Base-by-base conservation (phyloP, 2,797 vertebrate genomes). In the Mallotus villosus region DNA sequence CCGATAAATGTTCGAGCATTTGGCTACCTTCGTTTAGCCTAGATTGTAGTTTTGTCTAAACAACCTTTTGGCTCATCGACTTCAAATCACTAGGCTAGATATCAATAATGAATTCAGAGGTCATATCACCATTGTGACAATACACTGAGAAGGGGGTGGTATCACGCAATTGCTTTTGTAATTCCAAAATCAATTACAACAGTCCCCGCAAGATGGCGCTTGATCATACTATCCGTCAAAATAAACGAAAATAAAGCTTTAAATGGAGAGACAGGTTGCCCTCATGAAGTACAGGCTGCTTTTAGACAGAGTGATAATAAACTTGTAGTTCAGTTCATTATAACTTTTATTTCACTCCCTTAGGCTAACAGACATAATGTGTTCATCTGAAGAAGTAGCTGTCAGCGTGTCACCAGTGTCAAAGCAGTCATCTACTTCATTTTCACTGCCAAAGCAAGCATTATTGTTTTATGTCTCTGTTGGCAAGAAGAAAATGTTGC, bases 361-460 rank as follows among this genome's bases (percentile, higher is more conserved):
- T 53, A n/a, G 46, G 32, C 57, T 65, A 63, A 68, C 1, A 8
- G 22, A 57, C 37, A 53, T 27, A 41, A 32, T 71, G 14, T 82
- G 74, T 67, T 61, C 73, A 0, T 87, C 80, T 74, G 89, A 62
- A 76, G 70, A 81, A 76, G 12, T 68, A 80, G 19, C 74, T 83
- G 22, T 76, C 73, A 37, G 63, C 79, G 84, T 80, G 11, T 79
- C 82, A 74, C 73, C 53, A 57, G 17, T 46, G 64, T 71, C 34
- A 41, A n/a, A 57, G 9, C 63, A 74, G 0, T 80, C 59, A 5
- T 37, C 64, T 68, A 21, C 21, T 17, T 41, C 70, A 25, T 81
- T 78, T n/a, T 75, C 69, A 25, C 24, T 24, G 70, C 73, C 71
- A 63, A 68, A 58, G 46, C 64, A 22, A 67, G 65, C 74, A 74